Evolutionary conservation across 2,113 vertebrate genomes (phyloP), one percentile per base, ranked within the genome.

Genomic region (Corythornis cristatus): DNA sequence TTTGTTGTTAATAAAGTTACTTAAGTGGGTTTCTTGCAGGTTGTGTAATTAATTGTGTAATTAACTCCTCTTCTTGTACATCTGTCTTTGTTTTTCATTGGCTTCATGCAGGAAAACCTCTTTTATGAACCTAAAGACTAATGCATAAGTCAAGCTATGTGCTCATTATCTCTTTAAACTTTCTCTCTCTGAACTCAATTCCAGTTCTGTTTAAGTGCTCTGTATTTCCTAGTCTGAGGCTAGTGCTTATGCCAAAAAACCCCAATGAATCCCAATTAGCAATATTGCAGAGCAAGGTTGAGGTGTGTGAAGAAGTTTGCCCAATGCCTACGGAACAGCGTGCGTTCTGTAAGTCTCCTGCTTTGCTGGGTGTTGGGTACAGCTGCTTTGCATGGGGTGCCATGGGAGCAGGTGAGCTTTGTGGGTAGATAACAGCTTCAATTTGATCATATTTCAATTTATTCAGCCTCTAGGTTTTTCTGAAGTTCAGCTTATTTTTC

Each of bases 201-300:
- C 89, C 50, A 82, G 77, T 86, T 93, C 61, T 89, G 50, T 50
- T 70, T 79, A 84, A 96, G 64, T 79, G 43, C 84, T 79, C 1
- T 84, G 40, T 61, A 20, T 92, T 89, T 86, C 79, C 86, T 96
- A 95, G 92, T 96, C 83, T 96, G 29, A 54, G 96, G 93, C 89
- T 96, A 96, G 95, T 94, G 94, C 62, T 97, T 97, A 75, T 96
- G 88, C 50, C 57, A 89, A 95, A 96, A 56, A 60, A 37, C 10
- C 10, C 13, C 12, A 48, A 8, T 86, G 62, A 92, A 45, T 89
- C 83, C 53, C 56, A 90, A 25, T 81, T 93, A 88, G 65, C 68
- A 65, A 37, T 37, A 93, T 31, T 78, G 35, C 86, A 79, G 70
- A 73, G 85, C 66, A 92, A 65, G 40, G 81, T 6, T 88, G 80